Evolutionary conservation across 1,140 invertebrate genomes (phyloP), one percentile per base, ranked within the genome.

Genomic region (Cherax quadricarinatus): DNA sequence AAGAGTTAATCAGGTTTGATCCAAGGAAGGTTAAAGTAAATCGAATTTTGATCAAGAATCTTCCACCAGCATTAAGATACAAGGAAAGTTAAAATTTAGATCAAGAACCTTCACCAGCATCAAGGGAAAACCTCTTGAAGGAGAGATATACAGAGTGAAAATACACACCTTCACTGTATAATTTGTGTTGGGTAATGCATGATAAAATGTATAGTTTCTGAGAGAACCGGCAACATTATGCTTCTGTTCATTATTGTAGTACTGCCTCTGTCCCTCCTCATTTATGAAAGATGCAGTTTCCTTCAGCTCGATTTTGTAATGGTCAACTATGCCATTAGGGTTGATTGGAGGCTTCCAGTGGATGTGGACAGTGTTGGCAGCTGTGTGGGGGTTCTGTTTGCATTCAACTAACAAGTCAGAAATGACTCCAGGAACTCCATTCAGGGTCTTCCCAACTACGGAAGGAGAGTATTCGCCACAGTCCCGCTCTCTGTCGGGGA

Each of bases 141-240:
- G 30, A n/a, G 30, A 41, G 30, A 41, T 41, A 41, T 41, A 41
- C 30, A 2, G 30, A 2, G 30, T 41, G 30, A 9, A 66, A 10
- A 86, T 60, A 80, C 78, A 3, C 30, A 94, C 93, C 90, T 93
- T 93, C 5, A 94, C 93, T 1, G 94, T 94, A 88, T 95, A 95
- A 82, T 94, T 95, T 1, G 95, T 95, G 84, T 95, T 95, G 24
- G 94, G 94, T 30, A 94, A 90, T 49, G 88, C 92, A n/a, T 83
- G 83, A 60, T 93, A 92, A 78, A 93, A 90, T 24, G 85, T 88
- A 51, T 88, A 93, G 24, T 93, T 88, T 51, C 89, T 80, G n/a
- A 89, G 66, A 48, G 87, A 90, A 4, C 88, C 92, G 16, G 78
- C 78, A 2, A 92, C 89, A 70, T 92, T 93, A 21, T 88, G 57